Evolutionary conservation across 2,888 invertebrate genomes (phyloP).

Genomic region (Leptothorax acervorum): DNA sequence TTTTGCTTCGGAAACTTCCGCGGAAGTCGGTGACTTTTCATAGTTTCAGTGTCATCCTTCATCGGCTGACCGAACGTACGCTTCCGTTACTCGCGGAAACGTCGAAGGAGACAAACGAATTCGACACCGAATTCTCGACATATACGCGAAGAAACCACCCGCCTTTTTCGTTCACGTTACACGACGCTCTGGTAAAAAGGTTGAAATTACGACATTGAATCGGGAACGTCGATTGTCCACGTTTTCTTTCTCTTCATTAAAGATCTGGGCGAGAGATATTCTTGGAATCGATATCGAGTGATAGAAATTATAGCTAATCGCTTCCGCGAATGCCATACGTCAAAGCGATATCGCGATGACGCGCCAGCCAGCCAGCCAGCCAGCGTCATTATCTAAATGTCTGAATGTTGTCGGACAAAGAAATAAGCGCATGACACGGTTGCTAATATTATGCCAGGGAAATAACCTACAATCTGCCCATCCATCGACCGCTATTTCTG

Average conservation of each 20-base stretch:
- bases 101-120: constrained; percentile 34
- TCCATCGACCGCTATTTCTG: constrained; percentile 52
- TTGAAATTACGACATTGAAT: background rate
- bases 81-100: constrained; percentile 33
- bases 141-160: constrained; percentile 11
- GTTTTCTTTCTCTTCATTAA: background rate
- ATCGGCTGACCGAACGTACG: constrained; percentile 12
- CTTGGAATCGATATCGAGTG: background rate
- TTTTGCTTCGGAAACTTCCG: constrained; percentile 2
- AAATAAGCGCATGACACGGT: constrained; percentile 45
- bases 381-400: constrained; percentile 33
- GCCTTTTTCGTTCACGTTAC: background rate
- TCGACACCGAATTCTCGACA: constrained; percentile 5
- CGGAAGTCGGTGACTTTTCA: background rate
- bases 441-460: constrained; percentile 37
- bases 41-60: constrained; percentile 42
- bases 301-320: constrained; percentile 25
- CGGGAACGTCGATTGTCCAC: background rate
- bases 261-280: background rate
- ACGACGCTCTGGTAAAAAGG: background rate
- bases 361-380: background rate
- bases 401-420: constrained; percentile 43
- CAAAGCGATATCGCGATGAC: constrained; percentile 30
- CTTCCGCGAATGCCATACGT: constrained; percentile 18
- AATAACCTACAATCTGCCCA: constrained; percentile 51